These are phyloP conservation scores for Indicator maculatus DNA, from an alignment of 2,113 vertebrate species.

Conservation along the genomic window DNA sequence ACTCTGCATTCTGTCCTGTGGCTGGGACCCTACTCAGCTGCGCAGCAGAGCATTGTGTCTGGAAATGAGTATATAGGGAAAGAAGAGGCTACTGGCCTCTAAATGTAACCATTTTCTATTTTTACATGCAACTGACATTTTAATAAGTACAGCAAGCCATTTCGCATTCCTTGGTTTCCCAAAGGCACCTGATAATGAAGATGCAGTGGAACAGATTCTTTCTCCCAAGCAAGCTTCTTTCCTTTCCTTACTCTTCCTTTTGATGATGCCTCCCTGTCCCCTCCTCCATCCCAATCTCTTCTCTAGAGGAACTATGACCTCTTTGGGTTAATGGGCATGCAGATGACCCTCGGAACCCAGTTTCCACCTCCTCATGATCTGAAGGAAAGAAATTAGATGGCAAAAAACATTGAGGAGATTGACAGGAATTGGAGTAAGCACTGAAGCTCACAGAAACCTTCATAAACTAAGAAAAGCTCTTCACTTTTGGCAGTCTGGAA, in stretches of 20 bases:
- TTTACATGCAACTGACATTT: neutral
- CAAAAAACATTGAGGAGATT: neutral
- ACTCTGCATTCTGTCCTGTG: neutral
- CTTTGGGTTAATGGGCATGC: neutral
- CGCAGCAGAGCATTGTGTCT: neutral
- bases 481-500: neutral
- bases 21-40: neutral
- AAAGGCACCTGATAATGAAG: neutral
- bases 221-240: neutral
- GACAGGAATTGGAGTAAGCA: neutral
- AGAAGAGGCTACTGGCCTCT: neutral
- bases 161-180: neutral
- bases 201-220: neutral
- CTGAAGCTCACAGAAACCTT: neutral
- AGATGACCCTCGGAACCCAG: neutral
- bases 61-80: neutral
- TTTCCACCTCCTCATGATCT: neutral
- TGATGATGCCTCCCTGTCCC: neutral
- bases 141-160: neutral
- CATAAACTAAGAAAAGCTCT: neutral
- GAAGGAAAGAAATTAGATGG: neutral
- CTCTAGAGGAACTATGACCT: neutral
- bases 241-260: neutral
- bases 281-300: neutral
- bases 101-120: neutral